Evolutionary conservation across 2,113 vertebrate species (phyloP), one percentile per base, ranked within the genome.

Genomic region (Rhinichthys klamathensis): DNA sequence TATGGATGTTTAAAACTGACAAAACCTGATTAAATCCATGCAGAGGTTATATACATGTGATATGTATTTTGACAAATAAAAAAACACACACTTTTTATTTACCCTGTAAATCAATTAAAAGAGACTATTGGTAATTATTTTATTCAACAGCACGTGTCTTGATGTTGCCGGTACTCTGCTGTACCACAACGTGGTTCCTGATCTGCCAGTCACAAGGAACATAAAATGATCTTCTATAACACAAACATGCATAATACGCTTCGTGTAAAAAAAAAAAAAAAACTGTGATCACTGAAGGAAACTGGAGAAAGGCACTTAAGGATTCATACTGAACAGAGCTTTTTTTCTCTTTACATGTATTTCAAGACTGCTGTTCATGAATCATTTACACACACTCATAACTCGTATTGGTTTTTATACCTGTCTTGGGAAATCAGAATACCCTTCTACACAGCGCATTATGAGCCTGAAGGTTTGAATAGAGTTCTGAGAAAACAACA

Each of bases 71-170:
- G 51, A 54, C 16, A 41, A 41, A 78, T 84, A 77, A 54, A 73
- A 65, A 87, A 63, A 75, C 46, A 44, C 35, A 60, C 16, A 38
- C 44, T 44, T 9, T 85, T 82, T 23, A 85, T 87, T 85, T 56
- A 12, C 70, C 76, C 35, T 63, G 8, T 32, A 49, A 44, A 80
- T 38, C 9, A 23, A 30, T 70, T 27, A 10, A 61, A n/a, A 74
- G 80, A 35, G 35, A 65, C 67, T 44, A 58, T 41, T 30, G 6
- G 16, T 18, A 25, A 77, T 83, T 60, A 32, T 61, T 46, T 76
- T 23, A 74, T 88, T 51, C 51, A 63, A 67, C 65, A 49, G 67
- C 30, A 67, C 63, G 8, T 74, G 2, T 12, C 1, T 41, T 44
- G 73, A 32, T 76, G 75, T 70, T 65, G 30, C 21, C 3, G 54